These are phyloP conservation scores for Montipora cactus DNA, from an alignment of 64 coral and sea anemone genomes.

Conservation along the genomic window DNA sequence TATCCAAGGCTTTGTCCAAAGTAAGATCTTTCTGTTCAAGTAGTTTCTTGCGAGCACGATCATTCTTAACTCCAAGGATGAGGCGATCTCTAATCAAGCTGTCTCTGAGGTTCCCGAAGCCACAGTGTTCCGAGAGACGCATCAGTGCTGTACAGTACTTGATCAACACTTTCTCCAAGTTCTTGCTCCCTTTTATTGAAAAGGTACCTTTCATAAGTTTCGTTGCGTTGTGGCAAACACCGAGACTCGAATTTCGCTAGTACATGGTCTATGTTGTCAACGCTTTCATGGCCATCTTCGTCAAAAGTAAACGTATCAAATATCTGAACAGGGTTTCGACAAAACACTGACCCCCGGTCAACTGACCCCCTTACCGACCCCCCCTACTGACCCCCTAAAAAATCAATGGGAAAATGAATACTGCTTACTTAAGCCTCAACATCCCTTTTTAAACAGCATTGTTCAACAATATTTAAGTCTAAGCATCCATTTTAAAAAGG, in stretches of 20 bases:
- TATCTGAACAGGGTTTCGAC: constrained; percentile 36
- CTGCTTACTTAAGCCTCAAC: too few relatives aligned
- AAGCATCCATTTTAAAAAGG: too few relatives aligned
- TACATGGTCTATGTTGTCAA: constrained; percentile 36
- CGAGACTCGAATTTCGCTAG: constrained; percentile 60
- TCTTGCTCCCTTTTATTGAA: constrained; percentile 67
- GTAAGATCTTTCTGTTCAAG: constrained; percentile 65
- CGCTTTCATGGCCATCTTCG: constrained; percentile 47
- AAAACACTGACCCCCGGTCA: too few relatives aligned
- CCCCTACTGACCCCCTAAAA: too few relatives aligned
- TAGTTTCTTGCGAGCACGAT: constrained; percentile 46
- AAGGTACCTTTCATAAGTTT: constrained; percentile 58
- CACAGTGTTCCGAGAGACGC: constrained; percentile 51
- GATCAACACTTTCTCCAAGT: constrained; percentile 50
- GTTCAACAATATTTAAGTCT: too few relatives aligned
- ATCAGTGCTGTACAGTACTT: constrained; percentile 52
- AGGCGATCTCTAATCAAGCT: constrained; percentile 58
- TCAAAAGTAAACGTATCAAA: constrained; percentile 2
- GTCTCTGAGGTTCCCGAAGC: constrained; percentile 33
- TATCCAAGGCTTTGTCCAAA: constrained; percentile 68
- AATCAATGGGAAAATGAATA: too few relatives aligned
- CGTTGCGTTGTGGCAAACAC: constrained; percentile 42
- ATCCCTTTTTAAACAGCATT: too few relatives aligned
- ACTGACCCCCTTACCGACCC: too few relatives aligned
- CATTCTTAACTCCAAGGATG: constrained; percentile 62